Evolutionary conservation across 2,113 vertebrate species (phyloP).

Genomic region (Octodon degus): DNA sequence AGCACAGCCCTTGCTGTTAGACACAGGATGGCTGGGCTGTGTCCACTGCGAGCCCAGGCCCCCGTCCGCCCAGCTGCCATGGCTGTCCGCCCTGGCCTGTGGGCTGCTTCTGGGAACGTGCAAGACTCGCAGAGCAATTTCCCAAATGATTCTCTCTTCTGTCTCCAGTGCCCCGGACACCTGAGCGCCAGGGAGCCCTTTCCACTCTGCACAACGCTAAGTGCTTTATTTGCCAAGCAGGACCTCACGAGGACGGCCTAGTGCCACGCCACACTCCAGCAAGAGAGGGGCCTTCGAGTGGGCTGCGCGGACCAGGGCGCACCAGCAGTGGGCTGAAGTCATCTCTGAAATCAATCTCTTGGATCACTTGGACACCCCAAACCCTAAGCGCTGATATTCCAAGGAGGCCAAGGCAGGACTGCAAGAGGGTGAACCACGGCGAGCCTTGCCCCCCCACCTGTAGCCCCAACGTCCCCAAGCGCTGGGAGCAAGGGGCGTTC

Average conservation of each 20-base stretch:
- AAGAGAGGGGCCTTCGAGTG: fast-evolving
- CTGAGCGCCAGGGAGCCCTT: background rate
- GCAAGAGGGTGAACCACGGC: background rate
- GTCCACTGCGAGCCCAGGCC: background rate
- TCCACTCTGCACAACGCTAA: fast-evolving
- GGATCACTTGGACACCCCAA: background rate
- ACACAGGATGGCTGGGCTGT: background rate
- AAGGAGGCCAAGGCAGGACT: background rate
- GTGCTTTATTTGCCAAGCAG: background rate
- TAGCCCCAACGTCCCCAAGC: background rate
- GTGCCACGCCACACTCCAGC: fast-evolving
- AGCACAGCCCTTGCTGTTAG: constrained; percentile 21
- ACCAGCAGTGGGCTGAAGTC: no score
- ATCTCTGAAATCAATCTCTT: no score
- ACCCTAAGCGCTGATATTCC: background rate
- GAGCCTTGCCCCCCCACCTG: no score
- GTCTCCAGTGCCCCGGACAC: background rate
- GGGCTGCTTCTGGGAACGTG: background rate
- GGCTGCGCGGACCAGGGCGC: background rate
- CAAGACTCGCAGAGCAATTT: fast-evolving
- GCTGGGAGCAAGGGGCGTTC: background rate
- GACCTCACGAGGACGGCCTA: background rate
- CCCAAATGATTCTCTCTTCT: background rate
- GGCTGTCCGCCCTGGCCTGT: background rate
- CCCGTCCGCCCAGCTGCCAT: background rate